A percentile compares a stretch with the other conserved stretches of the same genome.
phyloP scores from a whole-genome alignment of 53 echinoderm and acorn worm species.

The Pentamera pediparva region DNA sequence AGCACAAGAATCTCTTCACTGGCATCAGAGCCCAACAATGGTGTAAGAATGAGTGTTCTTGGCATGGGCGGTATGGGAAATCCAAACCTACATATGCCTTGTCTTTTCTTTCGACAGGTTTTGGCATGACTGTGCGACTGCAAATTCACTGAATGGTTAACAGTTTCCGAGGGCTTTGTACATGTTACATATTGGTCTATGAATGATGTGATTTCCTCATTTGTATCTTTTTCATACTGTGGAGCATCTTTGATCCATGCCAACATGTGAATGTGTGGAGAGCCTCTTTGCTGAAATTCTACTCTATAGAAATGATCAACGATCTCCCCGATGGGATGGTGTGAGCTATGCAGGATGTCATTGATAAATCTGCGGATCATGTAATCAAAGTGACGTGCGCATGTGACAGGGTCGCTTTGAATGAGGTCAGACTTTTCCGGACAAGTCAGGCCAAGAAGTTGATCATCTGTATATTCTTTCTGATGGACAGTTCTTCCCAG shows the following conservation, averaged over 20 bases:
- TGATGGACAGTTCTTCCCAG: constrained; percentile 24
- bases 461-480: constrained; percentile 22
- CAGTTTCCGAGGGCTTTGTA: not conserved
- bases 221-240: not conserved
- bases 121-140: constrained; percentile 17
- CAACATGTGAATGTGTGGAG: constrained; percentile 27
- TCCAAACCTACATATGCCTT: not conserved
- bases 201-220: constrained; percentile 16
- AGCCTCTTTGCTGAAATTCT: constrained; percentile 37
- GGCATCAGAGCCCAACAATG: too few relatives aligned
- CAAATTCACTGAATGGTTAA: not conserved
- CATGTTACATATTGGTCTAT: constrained; percentile 28
- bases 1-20: too few relatives aligned
- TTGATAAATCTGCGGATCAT: constrained; percentile 18
- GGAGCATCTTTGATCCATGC: constrained; percentile 26
- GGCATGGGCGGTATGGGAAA: constrained; percentile 11
- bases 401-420: constrained; percentile 32
- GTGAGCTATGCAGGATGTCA: constrained; percentile 6
- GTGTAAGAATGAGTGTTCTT: constrained; percentile 12
- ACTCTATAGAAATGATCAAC: constrained; percentile 33
- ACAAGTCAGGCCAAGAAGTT: constrained; percentile 24
- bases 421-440: constrained; percentile 31
- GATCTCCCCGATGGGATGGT: constrained; percentile 28
- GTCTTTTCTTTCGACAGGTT: not conserved
- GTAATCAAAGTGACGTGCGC: constrained; percentile 43